Evolutionary conservation across 2,888 invertebrate genomes (phyloP), one percentile per base, ranked within the genome.

Genomic region (Hemaris fuciformis): DNA sequence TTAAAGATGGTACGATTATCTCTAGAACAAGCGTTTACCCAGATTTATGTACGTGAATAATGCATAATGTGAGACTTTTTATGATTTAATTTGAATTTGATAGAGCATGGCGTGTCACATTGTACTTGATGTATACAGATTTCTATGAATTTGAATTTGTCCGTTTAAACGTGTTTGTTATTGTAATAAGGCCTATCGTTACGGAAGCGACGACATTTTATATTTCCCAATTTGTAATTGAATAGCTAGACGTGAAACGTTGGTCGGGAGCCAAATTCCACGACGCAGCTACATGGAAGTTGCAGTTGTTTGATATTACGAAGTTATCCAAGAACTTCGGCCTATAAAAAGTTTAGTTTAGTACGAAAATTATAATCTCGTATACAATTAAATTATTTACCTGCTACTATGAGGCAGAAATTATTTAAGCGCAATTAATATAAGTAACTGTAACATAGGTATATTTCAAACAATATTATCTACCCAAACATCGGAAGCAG

Each of bases 31-130:
- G 34, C 48, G 53, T 41, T 53, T 57, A 58, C 45, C 23, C 38
- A 61, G 61, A 61, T 61, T 61, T 61, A 61, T 61, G 61, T 61
- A 57, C 25, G 38, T 25, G 34, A 61, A 61, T 61, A 48, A 60
- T 60, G 60, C 60, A 53, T 53, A 60, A 22, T 41, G 53, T 60
- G 53, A 48, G 48, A 38, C 22, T 42, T 53, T 59, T 38, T 38
- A 38, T 48, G 38, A 48, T 53, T 53, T 41, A 13, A 57, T 46
- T 46, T 59, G 59, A 46, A 23, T 46, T 43, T 59, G 34, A 23
- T 59, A 46, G 18, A 20, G 45, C 43, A 27, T 27, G 43, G 23
- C 10, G 43, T 45, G 45, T 45, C 53, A 31, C 31, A 8, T 18
- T 10, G 53, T 31, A 31, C 53, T 31, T 53, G 8, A 53, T 13